Evolutionary conservation across 1,140 invertebrate genomes (phyloP).

Genomic region (Lordiphosa clarofinis): DNA sequence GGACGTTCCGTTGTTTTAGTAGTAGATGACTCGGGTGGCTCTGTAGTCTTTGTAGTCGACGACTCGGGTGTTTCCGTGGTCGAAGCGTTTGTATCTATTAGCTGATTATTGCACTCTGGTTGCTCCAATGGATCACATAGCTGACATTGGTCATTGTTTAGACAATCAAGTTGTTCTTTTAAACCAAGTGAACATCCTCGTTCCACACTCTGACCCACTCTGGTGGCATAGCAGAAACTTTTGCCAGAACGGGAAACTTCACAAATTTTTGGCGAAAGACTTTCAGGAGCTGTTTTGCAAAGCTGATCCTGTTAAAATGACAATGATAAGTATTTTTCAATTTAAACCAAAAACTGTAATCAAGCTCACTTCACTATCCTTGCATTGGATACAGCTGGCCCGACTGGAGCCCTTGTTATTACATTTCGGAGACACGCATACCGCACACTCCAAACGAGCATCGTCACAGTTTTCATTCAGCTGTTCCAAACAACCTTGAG

Average conservation of each 20-base stretch:
- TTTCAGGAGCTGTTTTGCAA: conserved; percentile 30
- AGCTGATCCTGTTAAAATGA: conserved; percentile 30
- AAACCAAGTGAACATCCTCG: conserved; percentile 49
- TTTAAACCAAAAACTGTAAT: background rate
- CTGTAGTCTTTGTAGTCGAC: background rate
- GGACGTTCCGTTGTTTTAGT: background rate
- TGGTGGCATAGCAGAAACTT: conserved; percentile 49
- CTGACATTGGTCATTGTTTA: conserved; percentile 34
- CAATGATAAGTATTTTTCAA: background rate
- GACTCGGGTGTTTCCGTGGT: background rate
- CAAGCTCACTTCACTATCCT: conserved; percentile 30
- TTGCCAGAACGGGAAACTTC: conserved; percentile 44
- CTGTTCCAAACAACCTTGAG: conserved; percentile 54
- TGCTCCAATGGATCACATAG: conserved; percentile 57
- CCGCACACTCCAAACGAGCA: conserved; percentile 26
- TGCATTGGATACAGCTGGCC: conserved; percentile 57
- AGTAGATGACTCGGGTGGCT: conserved; percentile 12
- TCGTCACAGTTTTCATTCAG: conserved; percentile 11
- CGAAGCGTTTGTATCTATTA: conserved; percentile 4
- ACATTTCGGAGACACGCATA: conserved; percentile 51
- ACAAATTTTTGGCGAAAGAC: conserved; percentile 35
- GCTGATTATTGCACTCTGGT: conserved; percentile 42
- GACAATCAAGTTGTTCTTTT: conserved; percentile 44
- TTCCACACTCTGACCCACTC: conserved; percentile 24
- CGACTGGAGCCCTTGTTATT: conserved; percentile 37